Conservation (phyloP, 2,888 invertebrate species). For the Trilocha varians region DNA sequence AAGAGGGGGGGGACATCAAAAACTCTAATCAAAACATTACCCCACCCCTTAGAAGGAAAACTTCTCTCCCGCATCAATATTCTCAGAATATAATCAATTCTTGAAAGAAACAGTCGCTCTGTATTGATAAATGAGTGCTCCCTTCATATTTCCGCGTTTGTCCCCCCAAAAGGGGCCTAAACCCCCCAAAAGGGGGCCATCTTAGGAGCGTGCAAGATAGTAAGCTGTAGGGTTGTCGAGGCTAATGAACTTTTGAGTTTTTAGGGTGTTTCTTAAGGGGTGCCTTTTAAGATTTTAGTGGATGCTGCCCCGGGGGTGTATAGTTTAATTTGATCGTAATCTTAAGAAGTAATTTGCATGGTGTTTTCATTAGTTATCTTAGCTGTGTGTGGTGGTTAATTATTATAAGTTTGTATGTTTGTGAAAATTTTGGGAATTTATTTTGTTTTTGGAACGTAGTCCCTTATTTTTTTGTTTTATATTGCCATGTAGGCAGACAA, state of each 20-base stretch:
- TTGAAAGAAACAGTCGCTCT: conserved; percentile 70
- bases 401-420: too few species aligned
- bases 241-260: conserved; percentile 68
- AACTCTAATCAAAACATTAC: conserved; percentile 58
- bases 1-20: conserved; percentile 43
- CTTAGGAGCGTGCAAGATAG: conserved; percentile 72
- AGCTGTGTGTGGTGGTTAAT: too few species aligned
- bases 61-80: conserved; percentile 62
- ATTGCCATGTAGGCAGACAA: too few species aligned
- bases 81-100: conserved; percentile 73
- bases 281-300: conserved; percentile 26
- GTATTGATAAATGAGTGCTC: conserved; percentile 72
- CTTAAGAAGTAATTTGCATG: not conserved
- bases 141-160: conserved; percentile 69
- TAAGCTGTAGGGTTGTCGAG: conserved; percentile 60
- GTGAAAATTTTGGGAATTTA: too few species aligned
- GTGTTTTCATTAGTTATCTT: not conserved
- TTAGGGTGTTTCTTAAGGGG: conserved; percentile 40
- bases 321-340: not conserved
- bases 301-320: conserved; percentile 11
- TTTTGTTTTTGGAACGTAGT: too few species aligned
- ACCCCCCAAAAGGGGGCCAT: conserved; percentile 41
- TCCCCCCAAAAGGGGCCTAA: conserved; percentile 28
- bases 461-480: too few species aligned
- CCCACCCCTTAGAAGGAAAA: conserved; percentile 36